Conservation (phyloP, 1,140 invertebrate species). For the Saccostrea cuccullata region DNA sequence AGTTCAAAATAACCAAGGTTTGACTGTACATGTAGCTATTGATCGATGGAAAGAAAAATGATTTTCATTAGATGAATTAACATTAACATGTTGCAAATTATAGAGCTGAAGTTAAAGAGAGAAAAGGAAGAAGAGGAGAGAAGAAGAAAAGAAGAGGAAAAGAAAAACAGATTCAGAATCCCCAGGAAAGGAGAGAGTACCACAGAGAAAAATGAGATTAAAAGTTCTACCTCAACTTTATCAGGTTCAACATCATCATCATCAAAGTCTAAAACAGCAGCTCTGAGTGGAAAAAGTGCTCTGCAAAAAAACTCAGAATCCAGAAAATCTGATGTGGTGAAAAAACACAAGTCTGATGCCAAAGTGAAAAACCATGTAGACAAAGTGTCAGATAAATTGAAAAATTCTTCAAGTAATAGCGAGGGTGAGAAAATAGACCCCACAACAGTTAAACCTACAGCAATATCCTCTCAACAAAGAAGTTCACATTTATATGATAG, state of each 20-base stretch:
- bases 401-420: not conserved
- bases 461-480: conserved; percentile 3
- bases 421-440: not conserved
- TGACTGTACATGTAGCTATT: not conserved
- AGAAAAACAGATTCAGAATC: conserved; percentile 21
- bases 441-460: conserved; percentile 23
- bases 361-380: not conserved
- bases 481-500: conserved; percentile 32
- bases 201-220: not conserved
- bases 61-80: not conserved
- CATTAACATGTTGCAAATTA: not conserved
- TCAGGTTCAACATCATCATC: not conserved
- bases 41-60: not conserved
- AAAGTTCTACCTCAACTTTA: not conserved
- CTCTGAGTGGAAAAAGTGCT: not conserved
- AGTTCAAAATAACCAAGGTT: too few relatives aligned
- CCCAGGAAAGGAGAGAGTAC: conserved; percentile 7
- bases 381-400: not conserved
- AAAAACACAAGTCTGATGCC: not conserved
- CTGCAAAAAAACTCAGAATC: not conserved
- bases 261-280: not conserved
- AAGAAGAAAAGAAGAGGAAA: conserved; percentile 24
- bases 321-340: not conserved
- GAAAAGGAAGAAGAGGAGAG: conserved; percentile 27
- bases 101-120: conserved; percentile 9